A percentile compares a stretch with the other conserved stretches of the same genome.
phyloP scores from a whole-genome alignment of 2,797 vertebrate species.

The Margarornis squamiger region DNA sequence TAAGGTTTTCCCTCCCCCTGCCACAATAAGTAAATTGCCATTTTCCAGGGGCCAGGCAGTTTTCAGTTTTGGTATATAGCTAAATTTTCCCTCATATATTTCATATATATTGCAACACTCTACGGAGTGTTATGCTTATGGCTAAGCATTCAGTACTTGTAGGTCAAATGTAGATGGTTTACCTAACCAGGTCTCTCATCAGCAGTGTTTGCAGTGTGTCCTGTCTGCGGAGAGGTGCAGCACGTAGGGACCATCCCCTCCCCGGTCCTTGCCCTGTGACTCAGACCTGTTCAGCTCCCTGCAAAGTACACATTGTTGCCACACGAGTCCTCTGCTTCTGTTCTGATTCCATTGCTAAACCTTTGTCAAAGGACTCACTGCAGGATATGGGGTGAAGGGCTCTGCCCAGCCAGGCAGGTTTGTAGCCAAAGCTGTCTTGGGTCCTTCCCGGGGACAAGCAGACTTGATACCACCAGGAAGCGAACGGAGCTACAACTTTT shows the following conservation, averaged over 20 bases:
- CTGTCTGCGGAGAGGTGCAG: not conserved
- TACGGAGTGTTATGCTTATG: fast-evolving
- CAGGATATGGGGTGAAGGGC: not conserved
- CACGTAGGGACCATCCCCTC: not conserved
- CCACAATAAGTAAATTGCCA: not conserved
- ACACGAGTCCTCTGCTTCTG: not conserved
- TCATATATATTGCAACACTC: not conserved
- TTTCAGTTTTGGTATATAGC: not conserved
- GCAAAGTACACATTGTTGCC: fast-evolving
- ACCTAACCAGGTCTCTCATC: not conserved
- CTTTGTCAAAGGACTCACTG: not conserved
- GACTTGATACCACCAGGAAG: not conserved
- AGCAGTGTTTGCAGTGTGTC: not conserved
- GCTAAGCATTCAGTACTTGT: not conserved
- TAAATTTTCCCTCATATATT: not conserved
- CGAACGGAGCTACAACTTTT: not conserved
- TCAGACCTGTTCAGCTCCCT: not conserved
- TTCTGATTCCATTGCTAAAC: not conserved
- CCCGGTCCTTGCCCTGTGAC: not conserved
- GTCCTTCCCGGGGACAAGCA: not conserved
- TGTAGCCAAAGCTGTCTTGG: not conserved
- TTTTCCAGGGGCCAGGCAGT: not conserved
- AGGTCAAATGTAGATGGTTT: not conserved
- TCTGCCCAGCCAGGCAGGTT: not conserved
- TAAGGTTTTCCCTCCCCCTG: not conserved